Percentiles rank a stretch among this genome's conserved stretches.
These are phyloP conservation scores for Ailurus styani DNA, from an alignment of 2,113 vertebrate species.

Conservation along the genomic window DNA sequence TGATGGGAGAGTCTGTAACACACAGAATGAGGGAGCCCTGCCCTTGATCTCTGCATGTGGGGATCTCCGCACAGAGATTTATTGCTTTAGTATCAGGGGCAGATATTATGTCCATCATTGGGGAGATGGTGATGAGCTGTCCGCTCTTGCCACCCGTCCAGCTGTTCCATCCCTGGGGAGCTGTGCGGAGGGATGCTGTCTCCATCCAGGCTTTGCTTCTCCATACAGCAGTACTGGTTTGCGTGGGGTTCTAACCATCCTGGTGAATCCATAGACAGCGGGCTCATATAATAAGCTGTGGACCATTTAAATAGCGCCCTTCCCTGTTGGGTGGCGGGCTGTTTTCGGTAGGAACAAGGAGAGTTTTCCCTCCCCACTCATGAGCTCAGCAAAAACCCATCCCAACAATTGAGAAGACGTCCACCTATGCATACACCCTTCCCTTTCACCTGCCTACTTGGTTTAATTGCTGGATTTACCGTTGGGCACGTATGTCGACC, in stretches of 20 bases:
- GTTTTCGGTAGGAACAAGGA: neutral
- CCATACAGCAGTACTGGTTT: neutral
- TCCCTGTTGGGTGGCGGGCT: neutral
- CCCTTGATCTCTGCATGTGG: fast-evolving
- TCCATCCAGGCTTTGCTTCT: neutral
- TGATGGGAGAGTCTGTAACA: fast-evolving
- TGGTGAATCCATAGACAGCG: fast-evolving
- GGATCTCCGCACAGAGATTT: too few relatives aligned
- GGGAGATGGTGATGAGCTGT: neutral
- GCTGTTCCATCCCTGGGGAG: neutral
- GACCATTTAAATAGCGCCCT: neutral
- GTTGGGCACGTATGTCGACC: fast-evolving
- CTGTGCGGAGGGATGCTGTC: neutral
- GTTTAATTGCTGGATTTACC: too few relatives aligned
- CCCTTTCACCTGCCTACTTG: neutral
- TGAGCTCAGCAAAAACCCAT: neutral
- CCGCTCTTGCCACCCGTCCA: neutral
- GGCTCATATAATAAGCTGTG: neutral
- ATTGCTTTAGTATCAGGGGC: neutral
- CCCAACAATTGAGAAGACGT: neutral
- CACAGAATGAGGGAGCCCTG: fast-evolving
- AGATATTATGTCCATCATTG: neutral
- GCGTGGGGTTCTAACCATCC: neutral
- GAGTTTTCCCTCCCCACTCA: neutral
- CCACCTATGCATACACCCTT: fast-evolving